Base-by-base conservation (phyloP, 2,113 vertebrate species). In the Carollia perspicillata region DNA sequence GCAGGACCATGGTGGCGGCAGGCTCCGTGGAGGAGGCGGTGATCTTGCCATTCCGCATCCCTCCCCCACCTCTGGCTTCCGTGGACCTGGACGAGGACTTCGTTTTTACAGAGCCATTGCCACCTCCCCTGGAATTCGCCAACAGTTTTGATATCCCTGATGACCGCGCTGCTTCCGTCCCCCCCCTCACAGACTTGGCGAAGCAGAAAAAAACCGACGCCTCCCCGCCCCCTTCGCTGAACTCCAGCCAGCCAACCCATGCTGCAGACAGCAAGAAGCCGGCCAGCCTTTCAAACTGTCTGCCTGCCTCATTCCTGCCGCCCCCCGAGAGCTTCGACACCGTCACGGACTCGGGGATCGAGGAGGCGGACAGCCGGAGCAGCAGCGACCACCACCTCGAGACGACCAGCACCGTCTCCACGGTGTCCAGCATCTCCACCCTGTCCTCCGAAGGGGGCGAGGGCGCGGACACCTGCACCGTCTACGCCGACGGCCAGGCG, bases 81-180 rank as follows among this genome's bases (percentile, higher is more conserved):
- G 99, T 99, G 26, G 99, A 99, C 93, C 98, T 99, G 0, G 99
- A 99, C 23, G 99, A 99, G 94, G 99, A 99, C 14, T 99, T 99
- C 95, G 98, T 99, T 51, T 99, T 99, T 94, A 98, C 99, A 11
- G 99, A 99, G 97, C 99, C 99, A 3, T 98, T 99, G 63, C 99
- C 99, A 4, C 99, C 99, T 26, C 99, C 99, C 6, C 98, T 99
- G 92, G 99, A 99, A 97, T 99, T 99, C 9, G 99, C 99, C 58
- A 99, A 99, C 97, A 99, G 99, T 96, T 99, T 99, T 77, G 99
- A 99, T 97, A 99, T 99, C 86, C 99, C 99, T 0, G 99, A 99
- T 0, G 99, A 99, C 85, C 99, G 99, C 10, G 97, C 98, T 0
- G 98, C 96, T n/a, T 95, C 98, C 0, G 94, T 97, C 18, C 97